These are phyloP conservation scores for Salvelinus fontinalis DNA, from an alignment of 2,113 vertebrate genomes.

Conservation along the genomic window DNA sequence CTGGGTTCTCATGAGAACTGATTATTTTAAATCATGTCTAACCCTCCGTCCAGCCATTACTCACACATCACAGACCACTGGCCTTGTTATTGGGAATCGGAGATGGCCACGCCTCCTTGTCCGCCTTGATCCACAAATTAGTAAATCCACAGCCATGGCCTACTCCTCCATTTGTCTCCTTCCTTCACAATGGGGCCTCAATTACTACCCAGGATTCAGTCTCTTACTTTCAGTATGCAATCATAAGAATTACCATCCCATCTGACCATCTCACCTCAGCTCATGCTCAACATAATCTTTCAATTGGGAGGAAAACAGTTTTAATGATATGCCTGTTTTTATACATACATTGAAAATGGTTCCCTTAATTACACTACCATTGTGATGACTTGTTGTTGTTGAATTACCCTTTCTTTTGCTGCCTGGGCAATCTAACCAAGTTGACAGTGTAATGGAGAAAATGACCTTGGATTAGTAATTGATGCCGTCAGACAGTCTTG, in stretches of 20 bases:
- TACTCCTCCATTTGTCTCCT: constrained; percentile 4
- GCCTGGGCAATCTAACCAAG: background rate
- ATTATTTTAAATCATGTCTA: constrained; percentile 63
- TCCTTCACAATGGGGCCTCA: constrained; percentile 21
- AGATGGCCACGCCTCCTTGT: constrained; percentile 36
- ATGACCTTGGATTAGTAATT: background rate
- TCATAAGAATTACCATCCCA: constrained; percentile 15
- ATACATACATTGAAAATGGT: background rate
- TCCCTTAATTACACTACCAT: constrained; percentile 2
- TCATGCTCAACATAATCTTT: constrained; percentile 7
- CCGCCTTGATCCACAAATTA: constrained; percentile 52
- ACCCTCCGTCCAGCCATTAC: constrained; percentile 55
- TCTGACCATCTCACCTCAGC: background rate
- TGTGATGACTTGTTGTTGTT: constrained; percentile 7
- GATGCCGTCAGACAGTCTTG: background rate
- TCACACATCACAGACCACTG: constrained; percentile 47
- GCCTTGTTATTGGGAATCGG: constrained; percentile 47
- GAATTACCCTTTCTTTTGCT: background rate
- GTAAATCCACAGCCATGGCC: constrained; percentile 28
- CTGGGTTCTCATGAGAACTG: constrained; percentile 48
- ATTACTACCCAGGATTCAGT: constrained; percentile 29
- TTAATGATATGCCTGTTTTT: constrained; percentile 19
- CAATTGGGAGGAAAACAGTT: constrained; percentile 20
- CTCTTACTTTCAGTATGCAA: constrained; percentile 27
- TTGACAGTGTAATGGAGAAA: constrained; percentile 3